A percentile compares a stretch with the other conserved stretches of the same genome.
Conservation (phyloP, 2,888 invertebrate species). For the Acleris literana region DNA sequence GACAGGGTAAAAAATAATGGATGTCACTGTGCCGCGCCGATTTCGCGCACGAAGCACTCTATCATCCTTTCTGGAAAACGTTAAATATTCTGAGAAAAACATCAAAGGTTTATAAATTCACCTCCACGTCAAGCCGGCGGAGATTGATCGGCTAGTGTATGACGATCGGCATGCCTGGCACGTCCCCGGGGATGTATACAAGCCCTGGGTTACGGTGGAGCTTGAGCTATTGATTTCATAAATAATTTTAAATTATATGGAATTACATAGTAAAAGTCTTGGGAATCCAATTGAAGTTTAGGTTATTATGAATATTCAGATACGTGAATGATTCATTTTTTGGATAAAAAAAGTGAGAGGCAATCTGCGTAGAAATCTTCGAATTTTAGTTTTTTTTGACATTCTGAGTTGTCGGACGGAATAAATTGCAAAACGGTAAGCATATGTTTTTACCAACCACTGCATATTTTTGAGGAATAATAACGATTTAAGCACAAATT, state of each 20-base stretch:
- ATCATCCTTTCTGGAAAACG: constrained; percentile 7
- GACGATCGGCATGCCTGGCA: constrained; percentile 13
- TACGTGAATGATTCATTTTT: no score
- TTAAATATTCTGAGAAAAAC: constrained; percentile 11
- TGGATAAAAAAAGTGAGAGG: no score
- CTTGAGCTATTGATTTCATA: constrained; percentile 4
- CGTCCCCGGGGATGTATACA: constrained; percentile 4
- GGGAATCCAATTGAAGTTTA: no score
- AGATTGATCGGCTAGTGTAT: constrained; percentile 29
- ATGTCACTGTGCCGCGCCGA: no score
- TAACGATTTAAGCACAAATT: no score
- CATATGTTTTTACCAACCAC: no score
- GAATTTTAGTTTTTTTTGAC: no score
- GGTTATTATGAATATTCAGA: no score
- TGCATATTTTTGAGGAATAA: no score
- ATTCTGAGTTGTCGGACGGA: no score
- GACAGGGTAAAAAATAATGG: not conserved
- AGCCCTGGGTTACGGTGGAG: not conserved
- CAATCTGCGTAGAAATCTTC: no score
- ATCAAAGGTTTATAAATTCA: constrained; percentile 25
- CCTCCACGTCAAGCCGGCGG: constrained; percentile 21
- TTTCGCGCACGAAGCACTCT: constrained; percentile 1
- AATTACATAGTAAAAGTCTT: not conserved
- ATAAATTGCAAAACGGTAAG: no score
- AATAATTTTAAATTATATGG: not conserved